Conservation (phyloP, 2,888 invertebrate species). For the Drosophila nr. medialis region DNA sequence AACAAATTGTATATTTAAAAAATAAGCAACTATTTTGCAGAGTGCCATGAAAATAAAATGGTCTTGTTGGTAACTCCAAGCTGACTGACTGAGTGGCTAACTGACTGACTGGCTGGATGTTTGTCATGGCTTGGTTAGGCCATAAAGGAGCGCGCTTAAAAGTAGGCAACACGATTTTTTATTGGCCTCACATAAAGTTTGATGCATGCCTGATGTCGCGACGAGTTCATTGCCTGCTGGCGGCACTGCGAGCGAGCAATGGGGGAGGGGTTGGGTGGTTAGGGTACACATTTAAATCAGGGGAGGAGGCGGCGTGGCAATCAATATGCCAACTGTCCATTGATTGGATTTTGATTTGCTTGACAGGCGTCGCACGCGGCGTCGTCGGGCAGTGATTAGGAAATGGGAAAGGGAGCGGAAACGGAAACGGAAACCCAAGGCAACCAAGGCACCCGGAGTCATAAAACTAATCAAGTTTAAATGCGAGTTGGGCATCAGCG, state of each 20-base stretch:
- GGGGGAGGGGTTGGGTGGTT: too few species aligned
- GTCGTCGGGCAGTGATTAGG: conserved; percentile 47
- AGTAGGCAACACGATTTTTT: conserved; percentile 67
- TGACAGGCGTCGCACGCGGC: conserved; percentile 36
- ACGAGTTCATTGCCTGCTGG: conserved; percentile 9
- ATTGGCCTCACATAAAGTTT: conserved; percentile 44
- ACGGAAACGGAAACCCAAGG: not conserved
- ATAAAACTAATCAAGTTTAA: conserved; percentile 79
- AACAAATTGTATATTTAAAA: not conserved
- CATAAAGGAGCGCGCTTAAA: conserved; percentile 58
- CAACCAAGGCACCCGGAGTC: conserved; percentile 22
- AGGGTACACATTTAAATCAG: not conserved
- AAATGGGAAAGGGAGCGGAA: not conserved
- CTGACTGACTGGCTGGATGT: not conserved
- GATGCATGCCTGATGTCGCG: conserved; percentile 21
- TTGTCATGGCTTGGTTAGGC: conserved; percentile 30
- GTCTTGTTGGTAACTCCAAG: not conserved
- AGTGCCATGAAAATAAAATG: not conserved
- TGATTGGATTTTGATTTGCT: conserved; percentile 76
- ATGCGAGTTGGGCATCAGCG: conserved; percentile 66
- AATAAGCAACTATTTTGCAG: not conserved
- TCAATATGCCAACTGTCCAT: conserved; percentile 74
- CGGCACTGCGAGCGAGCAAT: not conserved
- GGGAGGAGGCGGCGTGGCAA: conserved; percentile 27
- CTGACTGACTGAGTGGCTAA: not conserved